Evolutionary conservation across 2,113 vertebrate genomes (phyloP).

Genomic region (Siniperca chuatsi): DNA sequence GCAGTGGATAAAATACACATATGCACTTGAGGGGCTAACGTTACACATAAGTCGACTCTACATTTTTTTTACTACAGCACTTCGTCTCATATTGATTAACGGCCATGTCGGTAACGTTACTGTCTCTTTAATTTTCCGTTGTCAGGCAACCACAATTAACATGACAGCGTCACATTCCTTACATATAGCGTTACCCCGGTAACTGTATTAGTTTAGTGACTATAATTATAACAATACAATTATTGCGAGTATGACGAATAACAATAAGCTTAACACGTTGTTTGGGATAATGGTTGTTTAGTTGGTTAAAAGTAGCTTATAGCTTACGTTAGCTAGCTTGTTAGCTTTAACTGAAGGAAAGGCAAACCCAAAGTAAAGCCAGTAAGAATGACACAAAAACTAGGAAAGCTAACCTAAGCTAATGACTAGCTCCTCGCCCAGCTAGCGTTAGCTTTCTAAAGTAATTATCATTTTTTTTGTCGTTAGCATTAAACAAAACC

Average conservation of each 20-base stretch:
- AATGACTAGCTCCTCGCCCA: not conserved
- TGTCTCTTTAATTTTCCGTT: conserved; percentile 69
- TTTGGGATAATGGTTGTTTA: accelerated
- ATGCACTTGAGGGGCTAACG: not conserved
- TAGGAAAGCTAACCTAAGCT: not conserved
- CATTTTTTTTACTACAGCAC: not conserved
- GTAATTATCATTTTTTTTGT: not conserved
- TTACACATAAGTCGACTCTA: not conserved
- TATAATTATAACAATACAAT: not conserved
- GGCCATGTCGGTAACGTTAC: not conserved
- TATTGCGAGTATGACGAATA: not conserved
- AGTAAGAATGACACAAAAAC: conserved; percentile 2
- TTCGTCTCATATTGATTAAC: not conserved
- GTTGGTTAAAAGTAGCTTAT: not conserved
- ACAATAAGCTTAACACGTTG: too few species aligned
- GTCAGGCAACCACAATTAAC: conserved; percentile 63
- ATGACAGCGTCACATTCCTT: conserved; percentile 31
- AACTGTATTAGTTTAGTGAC: not conserved
- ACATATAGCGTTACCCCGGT: not conserved
- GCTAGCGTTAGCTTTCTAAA: not conserved
- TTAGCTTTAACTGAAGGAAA: conserved; percentile 29
- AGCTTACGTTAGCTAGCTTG: not conserved
- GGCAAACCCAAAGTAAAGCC: not conserved
- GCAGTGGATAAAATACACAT: not conserved
- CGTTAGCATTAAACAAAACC: not conserved